These are phyloP conservation scores for Pangasius mekongensis DNA, from an alignment of 2,797 vertebrate genomes.

Conservation along the genomic window DNA sequence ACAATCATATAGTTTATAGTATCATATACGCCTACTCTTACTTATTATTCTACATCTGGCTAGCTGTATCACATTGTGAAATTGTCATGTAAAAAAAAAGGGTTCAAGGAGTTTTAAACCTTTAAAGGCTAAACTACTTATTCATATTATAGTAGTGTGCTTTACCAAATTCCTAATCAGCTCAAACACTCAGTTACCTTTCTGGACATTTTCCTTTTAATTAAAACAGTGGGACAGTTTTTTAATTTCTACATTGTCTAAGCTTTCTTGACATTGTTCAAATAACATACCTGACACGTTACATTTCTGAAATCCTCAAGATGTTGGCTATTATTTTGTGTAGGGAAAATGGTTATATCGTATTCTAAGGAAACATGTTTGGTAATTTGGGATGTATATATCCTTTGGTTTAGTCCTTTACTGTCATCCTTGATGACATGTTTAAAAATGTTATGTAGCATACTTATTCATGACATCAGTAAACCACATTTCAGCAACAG, in stretches of 20 bases:
- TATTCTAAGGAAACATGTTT: background rate
- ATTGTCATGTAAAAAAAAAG: too few relatives aligned
- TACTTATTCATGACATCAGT: too few relatives aligned
- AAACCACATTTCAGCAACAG: background rate
- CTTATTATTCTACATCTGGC: background rate
- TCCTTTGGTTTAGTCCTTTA: background rate
- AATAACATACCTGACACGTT: background rate
- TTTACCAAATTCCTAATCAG: background rate
- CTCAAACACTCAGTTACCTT: background rate
- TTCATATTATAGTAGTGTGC: background rate
- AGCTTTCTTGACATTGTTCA: background rate
- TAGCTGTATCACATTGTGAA: background rate
- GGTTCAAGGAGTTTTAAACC: background rate
- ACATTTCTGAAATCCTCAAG: background rate
- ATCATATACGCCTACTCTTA: background rate
- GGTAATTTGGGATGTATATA: background rate
- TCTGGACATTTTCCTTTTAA: background rate
- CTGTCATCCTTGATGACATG: background rate
- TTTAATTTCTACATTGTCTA: background rate
- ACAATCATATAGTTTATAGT: background rate
- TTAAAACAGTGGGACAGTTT: background rate
- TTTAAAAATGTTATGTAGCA: background rate
- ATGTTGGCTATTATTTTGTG: background rate
- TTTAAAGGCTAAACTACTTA: background rate
- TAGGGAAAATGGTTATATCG: background rate